A percentile compares a stretch with the other conserved stretches of the same genome.
phyloP scores from a whole-genome alignment of 1,140 invertebrate species.

The Lucilia sericata region DNA sequence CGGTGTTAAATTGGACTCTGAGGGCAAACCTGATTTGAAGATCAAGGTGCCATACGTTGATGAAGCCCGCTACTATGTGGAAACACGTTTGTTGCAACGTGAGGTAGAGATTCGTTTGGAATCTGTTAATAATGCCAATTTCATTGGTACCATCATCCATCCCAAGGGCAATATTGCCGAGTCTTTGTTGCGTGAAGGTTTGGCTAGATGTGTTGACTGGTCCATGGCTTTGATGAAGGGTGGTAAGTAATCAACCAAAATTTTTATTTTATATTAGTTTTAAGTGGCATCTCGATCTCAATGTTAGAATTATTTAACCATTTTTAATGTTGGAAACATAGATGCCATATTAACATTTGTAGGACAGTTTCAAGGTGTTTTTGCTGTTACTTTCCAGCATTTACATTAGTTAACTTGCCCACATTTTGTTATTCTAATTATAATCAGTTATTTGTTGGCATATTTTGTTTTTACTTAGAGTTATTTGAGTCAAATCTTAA shows the following conservation, averaged over 20 bases:
- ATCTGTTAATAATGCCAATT: conserved; percentile 91
- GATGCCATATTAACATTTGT: conserved; percentile 49
- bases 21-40: conserved; percentile 75
- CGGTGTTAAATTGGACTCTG: conserved; percentile 77
- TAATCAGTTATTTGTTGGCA: not conserved
- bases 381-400: conserved; percentile 6
- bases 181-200: conserved; percentile 88
- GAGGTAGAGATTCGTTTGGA: conserved; percentile 95
- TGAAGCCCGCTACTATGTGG: conserved; percentile 85
- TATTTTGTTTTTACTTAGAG: conserved; percentile 17
- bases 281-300: conserved; percentile 31
- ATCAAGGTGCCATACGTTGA: conserved; percentile 69
- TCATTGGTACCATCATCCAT: conserved; percentile 95
- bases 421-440: conserved; percentile 7
- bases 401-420: conserved; percentile 41
- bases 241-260: conserved; percentile 64
- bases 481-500: conserved; percentile 29
- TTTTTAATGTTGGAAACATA: conserved; percentile 37
- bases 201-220: conserved; percentile 98
- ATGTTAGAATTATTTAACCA: conserved; percentile 7
- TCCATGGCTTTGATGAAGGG: conserved; percentile 89
- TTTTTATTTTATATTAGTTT: not conserved
- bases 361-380: conserved; percentile 47
- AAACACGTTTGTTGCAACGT: conserved; percentile 89
- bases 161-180: conserved; percentile 96